Evolutionary conservation across 2,113 vertebrate genomes (phyloP).

Genomic region (Pygoscelis adeliae): DNA sequence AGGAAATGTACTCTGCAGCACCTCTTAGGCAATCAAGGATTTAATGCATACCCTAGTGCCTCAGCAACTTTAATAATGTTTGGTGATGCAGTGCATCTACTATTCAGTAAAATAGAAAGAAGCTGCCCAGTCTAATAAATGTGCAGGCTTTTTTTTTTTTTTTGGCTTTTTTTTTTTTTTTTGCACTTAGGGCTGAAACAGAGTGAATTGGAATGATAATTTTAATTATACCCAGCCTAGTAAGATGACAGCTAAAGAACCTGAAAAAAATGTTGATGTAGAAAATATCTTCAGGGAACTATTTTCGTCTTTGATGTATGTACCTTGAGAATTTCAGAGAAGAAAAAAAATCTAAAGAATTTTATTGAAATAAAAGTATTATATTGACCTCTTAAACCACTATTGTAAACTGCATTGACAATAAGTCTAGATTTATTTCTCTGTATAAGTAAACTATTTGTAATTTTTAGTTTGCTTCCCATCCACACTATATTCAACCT

Average conservation of each 20-base stretch:
- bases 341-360: neutral
- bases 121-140: neutral
- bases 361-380: neutral
- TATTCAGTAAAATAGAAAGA: neutral
- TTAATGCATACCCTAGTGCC: neutral
- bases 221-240: neutral
- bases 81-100: neutral
- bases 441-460: neutral
- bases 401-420: neutral
- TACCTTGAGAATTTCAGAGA: neutral
- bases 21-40: neutral
- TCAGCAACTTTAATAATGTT: neutral
- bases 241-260: neutral
- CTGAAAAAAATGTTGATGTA: neutral
- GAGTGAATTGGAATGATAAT: neutral
- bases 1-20: neutral
- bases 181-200: neutral
- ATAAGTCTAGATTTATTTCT: neutral
- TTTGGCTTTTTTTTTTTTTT: too few species aligned
- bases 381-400: neutral
- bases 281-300: neutral
- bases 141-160: neutral
- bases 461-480: conserved; percentile 2
- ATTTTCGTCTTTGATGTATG: neutral
- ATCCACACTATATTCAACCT: neutral